Evolutionary conservation across 2,113 vertebrate species (phyloP), one percentile per base, ranked within the genome.

Genomic region (Dicrurus megarhynchus): DNA sequence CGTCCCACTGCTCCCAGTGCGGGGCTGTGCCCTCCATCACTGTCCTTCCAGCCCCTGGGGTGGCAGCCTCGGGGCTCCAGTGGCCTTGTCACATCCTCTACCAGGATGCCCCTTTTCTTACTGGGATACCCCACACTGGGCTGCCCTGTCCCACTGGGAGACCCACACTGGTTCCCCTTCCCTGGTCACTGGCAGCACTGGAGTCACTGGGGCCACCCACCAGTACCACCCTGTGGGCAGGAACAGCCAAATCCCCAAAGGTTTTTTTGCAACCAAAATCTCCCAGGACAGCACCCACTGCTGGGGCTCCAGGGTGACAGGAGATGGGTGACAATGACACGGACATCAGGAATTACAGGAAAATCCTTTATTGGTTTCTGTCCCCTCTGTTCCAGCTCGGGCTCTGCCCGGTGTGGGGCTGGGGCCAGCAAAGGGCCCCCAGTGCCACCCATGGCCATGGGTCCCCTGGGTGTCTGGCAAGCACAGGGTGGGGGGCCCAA

Each of bases 351-450:
- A 77, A 78, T 6, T 53, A 53, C 35, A 94, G 56, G 27, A 94
- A 93, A 95, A 81, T 55, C 84, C 69, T 96, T 97, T 97, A 97
- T 93, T 96, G 42, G 68, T 70, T 39, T 83, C 56, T 33, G 60
- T n/a, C 4, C n/a, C 37, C 32, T 0, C 21, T 4, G 30, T 2
- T 4, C 47, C 14, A 1, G 65, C 84, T 41, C 10, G 2, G 50
- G 50, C 65, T 44, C 49, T 76, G 88, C 65, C 86, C 0, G 0
- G 16, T 0, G 2, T 6, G 77, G 77, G 70, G 57, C 42, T 46
- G 75, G 46, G 64, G 55, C 49, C 18, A 3, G 55, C 52, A 22
- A 17, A 50, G 22, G 14, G 17, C 39, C 44, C 47, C 27, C 2
- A 0, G 32, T 26, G 56, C 71, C 77, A 12, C 52, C 56, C 3